Percentiles rank a stretch among this genome's conserved stretches.
These are phyloP conservation scores for Todiramphus chloris DNA, from an alignment of 2,113 vertebrate genomes.

Conservation along the genomic window DNA sequence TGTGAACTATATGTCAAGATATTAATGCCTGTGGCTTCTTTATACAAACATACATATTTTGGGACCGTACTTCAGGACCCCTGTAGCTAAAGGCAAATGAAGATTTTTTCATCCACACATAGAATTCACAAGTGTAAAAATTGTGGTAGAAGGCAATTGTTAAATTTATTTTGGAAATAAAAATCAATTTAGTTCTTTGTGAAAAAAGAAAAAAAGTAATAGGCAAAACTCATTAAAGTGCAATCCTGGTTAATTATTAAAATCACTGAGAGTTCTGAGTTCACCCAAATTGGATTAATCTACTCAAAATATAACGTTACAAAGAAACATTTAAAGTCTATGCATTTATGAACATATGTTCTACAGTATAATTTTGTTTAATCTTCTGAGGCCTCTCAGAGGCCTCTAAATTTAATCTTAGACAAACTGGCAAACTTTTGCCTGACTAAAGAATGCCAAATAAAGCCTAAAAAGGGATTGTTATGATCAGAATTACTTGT, in stretches of 20 bases:
- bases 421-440: not conserved
- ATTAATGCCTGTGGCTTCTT: slow-evolving; percentile 50
- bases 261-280: not conserved
- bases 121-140: slow-evolving; percentile 22
- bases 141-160: not conserved
- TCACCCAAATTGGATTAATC: slow-evolving; percentile 35
- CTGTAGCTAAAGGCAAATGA: slow-evolving; percentile 34
- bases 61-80: not conserved
- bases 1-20: slow-evolving; percentile 41
- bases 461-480: not conserved
- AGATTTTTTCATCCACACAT: not conserved
- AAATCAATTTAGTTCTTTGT: slow-evolving; percentile 1
- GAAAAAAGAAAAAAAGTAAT: not conserved
- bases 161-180: slow-evolving; percentile 58
- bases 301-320: slow-evolving; percentile 18
- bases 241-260: not conserved
- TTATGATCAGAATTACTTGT: not conserved
- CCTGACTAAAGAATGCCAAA: slow-evolving; percentile 7
- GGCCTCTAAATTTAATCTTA: slow-evolving; percentile 12
- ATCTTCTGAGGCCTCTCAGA: not conserved
- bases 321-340: not conserved
- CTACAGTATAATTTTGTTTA: slow-evolving; percentile 4
- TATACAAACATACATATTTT: slow-evolving; percentile 37
- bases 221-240: not conserved
- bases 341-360: slow-evolving; percentile 6